phyloP scores from a whole-genome alignment of 1,140 invertebrate genomes.

The Ladona fulva region DNA sequence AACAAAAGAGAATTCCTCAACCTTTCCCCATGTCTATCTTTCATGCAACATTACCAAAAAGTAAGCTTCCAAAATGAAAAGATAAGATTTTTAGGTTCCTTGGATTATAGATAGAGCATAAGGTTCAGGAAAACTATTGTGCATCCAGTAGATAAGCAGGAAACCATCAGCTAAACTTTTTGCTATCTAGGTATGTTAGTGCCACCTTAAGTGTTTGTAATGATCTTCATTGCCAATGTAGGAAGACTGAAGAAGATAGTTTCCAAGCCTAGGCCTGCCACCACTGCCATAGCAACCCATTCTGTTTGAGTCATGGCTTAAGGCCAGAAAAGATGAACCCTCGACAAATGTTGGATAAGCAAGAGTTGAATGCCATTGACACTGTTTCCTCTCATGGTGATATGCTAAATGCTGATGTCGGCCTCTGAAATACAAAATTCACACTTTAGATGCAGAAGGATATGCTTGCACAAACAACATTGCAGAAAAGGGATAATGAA shows the following conservation, averaged over 20 bases:
- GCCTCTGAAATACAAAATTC: not conserved
- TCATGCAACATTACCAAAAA: too few species aligned
- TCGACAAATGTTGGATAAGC: not conserved
- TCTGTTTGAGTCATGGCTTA: conserved; percentile 9
- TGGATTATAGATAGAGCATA: too few species aligned
- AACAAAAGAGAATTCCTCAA: too few species aligned
- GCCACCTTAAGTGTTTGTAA: not conserved
- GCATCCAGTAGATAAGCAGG: too few species aligned
- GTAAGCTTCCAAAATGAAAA: too few species aligned
- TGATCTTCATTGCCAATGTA: not conserved
- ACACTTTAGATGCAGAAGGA: not conserved
- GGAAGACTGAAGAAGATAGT: not conserved
- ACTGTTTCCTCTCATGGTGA: not conserved
- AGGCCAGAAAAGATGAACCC: not conserved
- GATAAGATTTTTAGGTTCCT: too few species aligned
- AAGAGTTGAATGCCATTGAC: not conserved
- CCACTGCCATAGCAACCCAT: not conserved
- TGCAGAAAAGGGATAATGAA: not conserved
- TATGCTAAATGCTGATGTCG: not conserved
- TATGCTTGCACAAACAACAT: not conserved
- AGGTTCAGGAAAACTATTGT: too few species aligned
- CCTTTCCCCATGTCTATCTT: too few species aligned
- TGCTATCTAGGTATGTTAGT: not conserved
- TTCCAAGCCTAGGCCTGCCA: not conserved
- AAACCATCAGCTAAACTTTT: too few species aligned